Base-by-base conservation (phyloP, 2,113 vertebrate genomes). In the Poecilia latipinna region DNA sequence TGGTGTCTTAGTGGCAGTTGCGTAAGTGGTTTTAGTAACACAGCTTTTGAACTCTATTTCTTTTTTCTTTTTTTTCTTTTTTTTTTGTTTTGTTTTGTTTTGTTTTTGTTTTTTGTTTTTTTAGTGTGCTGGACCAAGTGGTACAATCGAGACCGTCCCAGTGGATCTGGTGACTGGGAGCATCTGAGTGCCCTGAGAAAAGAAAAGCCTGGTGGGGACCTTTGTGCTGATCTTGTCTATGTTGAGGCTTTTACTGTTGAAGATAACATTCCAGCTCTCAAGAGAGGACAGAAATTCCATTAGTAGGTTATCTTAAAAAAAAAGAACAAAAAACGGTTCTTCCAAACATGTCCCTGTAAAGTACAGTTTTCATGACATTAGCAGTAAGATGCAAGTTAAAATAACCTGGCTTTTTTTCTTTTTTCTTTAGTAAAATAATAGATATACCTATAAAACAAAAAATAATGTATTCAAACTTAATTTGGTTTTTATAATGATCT, bases 81-180 rank as follows among this genome's bases (percentile, higher is more conserved):
- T 11, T 19, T 28, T 15, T 15, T 26, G 31, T 22, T 64, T 64
- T 35, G 19, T 24, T n/a, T 24, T 33, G 10, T 15, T 24, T 33
- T n/a, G 28, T 33, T n/a, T 64, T 64, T 35, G 19, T 24, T n/a
- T 13, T 33, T 17, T 33, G 26, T 13, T 15, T 24, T 33, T n/a
- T 1, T 66, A 89, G 79, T 77, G 22, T 90, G 87, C 66, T 91
- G 85, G 88, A 89, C 84, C 10, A 17, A 11, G 2, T 90, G 84
- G 79, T 89, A 33, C 24, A 60, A 89, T 78, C 11, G 67, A 8
- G 82, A 89, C 26, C 0, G 68, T n/a, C 74, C 85, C 51, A 31
- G 26, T 64, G 85, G 79, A n/a, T 51, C 35, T 1, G 85, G 78
- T 1, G 88, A 89, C 84, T 89, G 64, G 75, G 85, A 90, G 67